Conservation (phyloP, 2,888 invertebrate species). For the Thymelicus sylvestris region DNA sequence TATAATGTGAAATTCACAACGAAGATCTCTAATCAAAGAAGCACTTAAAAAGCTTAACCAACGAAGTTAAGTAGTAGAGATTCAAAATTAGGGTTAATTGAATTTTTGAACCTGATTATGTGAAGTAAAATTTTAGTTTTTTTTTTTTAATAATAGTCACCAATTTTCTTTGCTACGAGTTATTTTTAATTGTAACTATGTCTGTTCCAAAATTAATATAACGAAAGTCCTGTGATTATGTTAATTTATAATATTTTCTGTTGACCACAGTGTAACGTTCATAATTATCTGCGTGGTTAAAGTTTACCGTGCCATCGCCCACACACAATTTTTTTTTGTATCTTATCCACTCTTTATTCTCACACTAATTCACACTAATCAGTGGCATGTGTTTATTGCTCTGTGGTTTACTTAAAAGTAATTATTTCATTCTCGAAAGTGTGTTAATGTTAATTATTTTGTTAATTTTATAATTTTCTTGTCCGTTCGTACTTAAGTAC, state of each 20-base stretch:
- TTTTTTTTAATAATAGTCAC: neutral
- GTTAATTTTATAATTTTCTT: conserved; percentile 15
- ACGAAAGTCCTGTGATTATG: too few species aligned
- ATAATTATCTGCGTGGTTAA: neutral
- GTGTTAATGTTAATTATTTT: conserved; percentile 5
- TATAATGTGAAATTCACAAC: conserved; percentile 24
- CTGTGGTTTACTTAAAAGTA: neutral
- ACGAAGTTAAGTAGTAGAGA: conserved; percentile 1
- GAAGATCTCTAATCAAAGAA: conserved; percentile 23
- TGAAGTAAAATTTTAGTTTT: too few species aligned
- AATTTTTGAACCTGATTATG: neutral
- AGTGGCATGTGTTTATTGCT: neutral
- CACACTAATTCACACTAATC: too few species aligned
- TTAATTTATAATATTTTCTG: too few species aligned
- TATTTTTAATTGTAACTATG: neutral
- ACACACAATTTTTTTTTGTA: neutral
- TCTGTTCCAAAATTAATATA: too few species aligned
- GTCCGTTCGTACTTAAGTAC: conserved; percentile 2
- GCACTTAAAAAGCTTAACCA: conserved; percentile 1
- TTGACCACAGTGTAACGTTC: too few species aligned
- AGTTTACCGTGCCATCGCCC: neutral
- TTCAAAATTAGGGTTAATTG: neutral
- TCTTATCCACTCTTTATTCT: neutral
- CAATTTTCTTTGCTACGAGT: neutral
- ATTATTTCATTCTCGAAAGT: too few species aligned